Evolutionary conservation across 2,113 vertebrate genomes (phyloP).

Genomic region (Columba janthina): DNA sequence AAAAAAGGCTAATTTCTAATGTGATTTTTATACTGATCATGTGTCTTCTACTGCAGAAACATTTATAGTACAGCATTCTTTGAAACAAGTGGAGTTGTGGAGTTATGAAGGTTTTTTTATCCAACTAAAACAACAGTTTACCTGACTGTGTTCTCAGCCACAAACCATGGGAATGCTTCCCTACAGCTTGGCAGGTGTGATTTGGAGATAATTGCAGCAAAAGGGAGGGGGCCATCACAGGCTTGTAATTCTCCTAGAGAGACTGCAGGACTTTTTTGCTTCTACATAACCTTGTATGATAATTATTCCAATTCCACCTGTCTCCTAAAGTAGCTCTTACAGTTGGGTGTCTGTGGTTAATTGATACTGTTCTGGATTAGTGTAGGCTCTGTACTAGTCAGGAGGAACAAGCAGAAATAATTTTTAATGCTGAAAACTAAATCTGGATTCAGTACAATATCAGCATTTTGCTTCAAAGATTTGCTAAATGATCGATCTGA

Average conservation of each 20-base stretch:
- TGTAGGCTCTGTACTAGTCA: not conserved
- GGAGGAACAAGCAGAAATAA: not conserved
- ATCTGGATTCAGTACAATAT: not conserved
- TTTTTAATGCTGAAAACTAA: not conserved
- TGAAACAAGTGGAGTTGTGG: not conserved
- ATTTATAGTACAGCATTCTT: not conserved
- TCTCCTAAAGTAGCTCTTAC: constrained; percentile 7
- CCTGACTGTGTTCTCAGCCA: not conserved
- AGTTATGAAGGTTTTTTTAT: not conserved
- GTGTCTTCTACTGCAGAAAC: not conserved
- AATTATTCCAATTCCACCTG: constrained; percentile 33
- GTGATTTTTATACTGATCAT: not conserved
- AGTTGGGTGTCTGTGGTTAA: constrained; percentile 30
- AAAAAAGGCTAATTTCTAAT: not conserved
- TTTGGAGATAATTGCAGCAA: constrained; percentile 47
- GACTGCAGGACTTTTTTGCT: not conserved
- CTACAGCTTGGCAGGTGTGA: constrained; percentile 61
- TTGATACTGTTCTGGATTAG: constrained; percentile 27
- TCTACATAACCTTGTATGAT: not conserved
- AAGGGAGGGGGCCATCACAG: constrained; percentile 28
- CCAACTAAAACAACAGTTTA: constrained; percentile 26
- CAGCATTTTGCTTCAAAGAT: not conserved
- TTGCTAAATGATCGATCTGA: not conserved
- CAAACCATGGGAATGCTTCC: constrained; percentile 20
- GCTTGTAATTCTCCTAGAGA: constrained; percentile 27